Evolutionary conservation across 1,140 invertebrate species (phyloP), one percentile per base, ranked within the genome.

Genomic region (Drosophila melanica): DNA sequence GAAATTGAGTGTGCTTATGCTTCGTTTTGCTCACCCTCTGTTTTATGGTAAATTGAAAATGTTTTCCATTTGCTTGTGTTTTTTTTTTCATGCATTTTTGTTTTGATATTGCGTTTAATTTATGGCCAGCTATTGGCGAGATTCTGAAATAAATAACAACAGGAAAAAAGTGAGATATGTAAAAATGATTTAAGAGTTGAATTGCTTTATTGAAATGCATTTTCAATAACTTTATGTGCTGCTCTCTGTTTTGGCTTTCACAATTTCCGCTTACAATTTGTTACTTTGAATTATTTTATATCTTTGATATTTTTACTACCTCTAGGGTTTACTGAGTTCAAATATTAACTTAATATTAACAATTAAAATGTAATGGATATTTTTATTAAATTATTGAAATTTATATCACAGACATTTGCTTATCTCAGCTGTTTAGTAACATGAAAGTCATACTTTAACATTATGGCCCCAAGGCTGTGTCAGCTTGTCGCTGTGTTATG

Each of bases 11-110:
- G 33, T 59, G 47, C 53, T 45, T 71, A 44, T 44, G 27, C 37
- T 51, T 58, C 20, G 14, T n/a, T 59, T 44, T 9, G 41, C 10
- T 6, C 27, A 27, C 5, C 27, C 27, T 27, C 35, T n/a, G 20
- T 44, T 66, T 64, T 54, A 64, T 64, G 59, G 50, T 3, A 63
- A 54, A 63, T 48, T 27, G 58, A 18, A 63, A 55, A 70, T 48
- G n/a, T 37, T 57, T 64, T 62, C 39, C 30, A 45, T 45, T 55
- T 11, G 14, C 20, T n/a, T 37, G 37, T 39, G 10, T 23, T n/a
- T 9, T 8, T 16, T 62, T 53, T 44, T 37, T 33, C 35, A 41
- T 59, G 45, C 11, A 41, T 50, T 71, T 65, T 37, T 58, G 53
- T 66, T 72, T 58, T 51, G 37, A 16, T 51, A 37, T 71, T 48